Evolutionary conservation across 30 jellyfish, hydroid and myxozoan species (phyloP).

Genomic region (Pseudorhiza aurosa): DNA sequence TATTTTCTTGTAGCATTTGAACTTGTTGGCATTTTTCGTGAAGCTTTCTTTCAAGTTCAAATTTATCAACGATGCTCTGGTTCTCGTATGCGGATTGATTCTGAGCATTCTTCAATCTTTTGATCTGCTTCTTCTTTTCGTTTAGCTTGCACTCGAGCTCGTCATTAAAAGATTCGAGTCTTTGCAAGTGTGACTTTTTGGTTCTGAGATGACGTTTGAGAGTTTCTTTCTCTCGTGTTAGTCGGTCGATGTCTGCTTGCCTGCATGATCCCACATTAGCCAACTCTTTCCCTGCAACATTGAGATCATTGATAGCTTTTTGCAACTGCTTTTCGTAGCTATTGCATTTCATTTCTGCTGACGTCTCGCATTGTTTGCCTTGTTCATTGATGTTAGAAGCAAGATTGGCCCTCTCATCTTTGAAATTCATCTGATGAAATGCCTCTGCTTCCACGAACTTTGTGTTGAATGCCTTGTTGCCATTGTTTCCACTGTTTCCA

Average conservation of each 20-base stretch:
- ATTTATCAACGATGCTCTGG: background rate
- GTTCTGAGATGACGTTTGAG: background rate
- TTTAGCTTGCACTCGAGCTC: background rate
- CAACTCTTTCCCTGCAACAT: background rate
- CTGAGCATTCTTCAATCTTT: background rate
- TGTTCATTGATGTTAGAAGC: background rate
- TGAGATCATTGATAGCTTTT: background rate
- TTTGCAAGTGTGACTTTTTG: background rate
- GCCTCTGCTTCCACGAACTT: conserved; percentile 9
- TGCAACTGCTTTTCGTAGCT: background rate
- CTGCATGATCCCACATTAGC: conserved; percentile 1
- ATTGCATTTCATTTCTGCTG: background rate
- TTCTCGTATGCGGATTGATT: too few relatives aligned
- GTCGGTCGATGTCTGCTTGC: conserved; percentile 4
- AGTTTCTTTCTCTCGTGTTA: background rate
- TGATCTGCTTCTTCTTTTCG: background rate
- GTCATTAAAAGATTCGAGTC: background rate
- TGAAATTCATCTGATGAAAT: background rate
- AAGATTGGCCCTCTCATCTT: background rate
- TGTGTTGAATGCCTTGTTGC: conserved; percentile 5
- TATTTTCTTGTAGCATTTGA: background rate
- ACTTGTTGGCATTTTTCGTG: background rate
- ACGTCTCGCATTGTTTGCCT: background rate
- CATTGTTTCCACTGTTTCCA: background rate
- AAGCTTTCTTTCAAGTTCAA: background rate